These are phyloP conservation scores for Argyrosomus regius DNA, from an alignment of 2,797 vertebrate species.

Conservation along the genomic window DNA sequence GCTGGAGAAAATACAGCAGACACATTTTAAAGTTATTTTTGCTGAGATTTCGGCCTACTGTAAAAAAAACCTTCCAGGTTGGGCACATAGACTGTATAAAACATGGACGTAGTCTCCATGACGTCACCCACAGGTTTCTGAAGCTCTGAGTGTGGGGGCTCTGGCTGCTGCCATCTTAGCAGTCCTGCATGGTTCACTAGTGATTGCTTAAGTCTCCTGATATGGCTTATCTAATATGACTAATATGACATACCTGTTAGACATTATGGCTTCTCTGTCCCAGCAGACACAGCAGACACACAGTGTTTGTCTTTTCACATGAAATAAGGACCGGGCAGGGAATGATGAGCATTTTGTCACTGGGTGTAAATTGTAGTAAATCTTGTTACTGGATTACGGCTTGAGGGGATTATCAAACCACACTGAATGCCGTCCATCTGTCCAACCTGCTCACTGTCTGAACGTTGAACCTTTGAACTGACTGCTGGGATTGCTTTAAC, in stretches of 20 bases:
- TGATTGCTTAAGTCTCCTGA: background rate
- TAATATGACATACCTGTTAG: background rate
- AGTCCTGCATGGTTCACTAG: background rate
- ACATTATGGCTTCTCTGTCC: background rate
- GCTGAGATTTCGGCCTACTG: no score
- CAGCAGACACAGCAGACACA: background rate
- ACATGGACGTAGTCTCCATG: no score
- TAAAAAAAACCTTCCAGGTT: no score
- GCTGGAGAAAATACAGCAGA: no score
- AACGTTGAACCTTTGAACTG: constrained; percentile 61
- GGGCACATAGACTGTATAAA: no score
- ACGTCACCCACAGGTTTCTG: no score
- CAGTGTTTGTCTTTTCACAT: background rate
- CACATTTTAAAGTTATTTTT: background rate
- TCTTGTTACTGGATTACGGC: constrained; percentile 65
- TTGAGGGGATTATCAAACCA: constrained; percentile 58
- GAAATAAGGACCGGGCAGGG: background rate
- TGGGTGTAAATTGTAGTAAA: constrained; percentile 32
- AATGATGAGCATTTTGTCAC: constrained; percentile 35
- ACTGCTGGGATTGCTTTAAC: constrained; percentile 6
- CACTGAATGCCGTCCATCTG: constrained; percentile 64
- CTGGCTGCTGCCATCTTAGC: no score
- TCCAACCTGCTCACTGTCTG: constrained; percentile 27
- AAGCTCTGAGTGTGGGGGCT: no score
- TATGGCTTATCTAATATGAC: background rate